phyloP scores from a whole-genome alignment of 2,113 vertebrate genomes.

The Cavia porcellus region DNA sequence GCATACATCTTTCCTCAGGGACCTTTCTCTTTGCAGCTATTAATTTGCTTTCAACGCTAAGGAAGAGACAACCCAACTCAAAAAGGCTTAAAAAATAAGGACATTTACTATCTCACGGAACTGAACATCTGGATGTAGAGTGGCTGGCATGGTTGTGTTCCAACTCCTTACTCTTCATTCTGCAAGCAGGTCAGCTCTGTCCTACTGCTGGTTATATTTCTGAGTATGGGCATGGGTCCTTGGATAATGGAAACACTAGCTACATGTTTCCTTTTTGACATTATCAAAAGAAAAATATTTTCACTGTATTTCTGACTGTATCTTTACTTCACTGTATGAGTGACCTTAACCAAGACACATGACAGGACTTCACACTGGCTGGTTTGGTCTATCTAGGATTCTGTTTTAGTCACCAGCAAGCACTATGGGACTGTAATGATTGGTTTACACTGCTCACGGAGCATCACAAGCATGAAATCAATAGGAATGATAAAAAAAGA shows the following conservation, averaged over 20 bases:
- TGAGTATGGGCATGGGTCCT: background rate
- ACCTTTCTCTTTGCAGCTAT: background rate
- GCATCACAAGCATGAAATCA: background rate
- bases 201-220: background rate
- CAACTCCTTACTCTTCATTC: background rate
- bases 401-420: background rate
- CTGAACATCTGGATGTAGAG: background rate
- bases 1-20: background rate
- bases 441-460: background rate
- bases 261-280: background rate
- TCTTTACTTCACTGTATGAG: background rate
- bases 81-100: background rate
- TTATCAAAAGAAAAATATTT: constrained; percentile 19
- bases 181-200: background rate
- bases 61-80: background rate
- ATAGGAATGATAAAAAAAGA: background rate
- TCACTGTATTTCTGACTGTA: background rate
- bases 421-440: too few relatives aligned
- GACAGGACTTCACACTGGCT: background rate
- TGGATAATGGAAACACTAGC: background rate
- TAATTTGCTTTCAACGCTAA: background rate
- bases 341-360: background rate
- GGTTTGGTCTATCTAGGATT: background rate
- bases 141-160: background rate
- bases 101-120: background rate